These are phyloP conservation scores for Drosophila anceps DNA, from an alignment of 2,888 invertebrate species.

Conservation along the genomic window DNA sequence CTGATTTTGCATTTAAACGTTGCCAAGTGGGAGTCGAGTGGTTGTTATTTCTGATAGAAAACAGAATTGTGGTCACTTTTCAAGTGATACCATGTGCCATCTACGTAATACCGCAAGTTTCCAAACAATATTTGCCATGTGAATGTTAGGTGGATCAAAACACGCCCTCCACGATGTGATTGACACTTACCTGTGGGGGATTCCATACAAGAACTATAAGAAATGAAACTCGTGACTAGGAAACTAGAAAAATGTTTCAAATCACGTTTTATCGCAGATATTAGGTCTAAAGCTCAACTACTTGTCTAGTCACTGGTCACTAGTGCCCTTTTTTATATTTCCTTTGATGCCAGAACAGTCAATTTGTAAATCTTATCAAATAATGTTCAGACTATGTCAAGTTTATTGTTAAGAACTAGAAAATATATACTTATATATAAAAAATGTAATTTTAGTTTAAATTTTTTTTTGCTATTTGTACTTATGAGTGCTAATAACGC, in stretches of 20 bases:
- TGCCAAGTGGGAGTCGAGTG: conserved; percentile 62
- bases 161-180: conserved; percentile 20
- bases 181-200: conserved; percentile 9
- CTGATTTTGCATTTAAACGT: conserved; percentile 31
- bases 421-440: background rate
- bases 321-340: conserved; percentile 3
- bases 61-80: conserved; percentile 9
- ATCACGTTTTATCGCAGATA: conserved; percentile 25
- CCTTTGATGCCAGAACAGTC: background rate
- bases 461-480: conserved; percentile 2
- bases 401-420: conserved; percentile 9
- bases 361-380: conserved; percentile 28
- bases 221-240: conserved; percentile 15
- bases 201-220: background rate
- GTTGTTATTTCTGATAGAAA: conserved; percentile 30
- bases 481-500: conserved; percentile 16
- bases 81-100: conserved; percentile 21
- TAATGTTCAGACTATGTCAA: conserved; percentile 17
- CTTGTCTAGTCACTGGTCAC: conserved; percentile 17
- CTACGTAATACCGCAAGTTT: background rate
- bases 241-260: conserved; percentile 1
- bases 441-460: conserved; percentile 9
- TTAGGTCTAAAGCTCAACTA: conserved; percentile 38
- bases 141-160: conserved; percentile 10
- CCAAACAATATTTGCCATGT: conserved; percentile 40